A percentile compares a stretch with the other conserved stretches of the same genome.
Evolutionary conservation across 2,888 invertebrate genomes (phyloP).

Genomic region (Stegana nigrithorax): DNA sequence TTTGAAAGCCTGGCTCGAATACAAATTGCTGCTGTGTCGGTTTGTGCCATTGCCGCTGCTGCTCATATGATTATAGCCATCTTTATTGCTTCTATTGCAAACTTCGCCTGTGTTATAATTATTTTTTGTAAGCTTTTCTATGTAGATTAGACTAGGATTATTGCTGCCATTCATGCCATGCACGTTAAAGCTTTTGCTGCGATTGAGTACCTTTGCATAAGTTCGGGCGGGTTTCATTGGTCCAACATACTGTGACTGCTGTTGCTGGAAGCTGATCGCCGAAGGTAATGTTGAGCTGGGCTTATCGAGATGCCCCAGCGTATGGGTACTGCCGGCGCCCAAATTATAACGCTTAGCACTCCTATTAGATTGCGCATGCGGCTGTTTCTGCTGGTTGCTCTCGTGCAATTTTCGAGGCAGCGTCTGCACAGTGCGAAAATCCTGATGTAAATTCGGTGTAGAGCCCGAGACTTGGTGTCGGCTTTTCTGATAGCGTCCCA

Average conservation of each 20-base stretch:
- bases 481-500: slow-evolving; percentile 86
- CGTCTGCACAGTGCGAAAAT: slow-evolving; percentile 78
- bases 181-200: slow-evolving; percentile 89
- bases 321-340: slow-evolving; percentile 18
- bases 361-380: slow-evolving; percentile 12
- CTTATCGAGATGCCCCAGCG: slow-evolving; percentile 29
- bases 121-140: slow-evolving; percentile 65
- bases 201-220: slow-evolving; percentile 77
- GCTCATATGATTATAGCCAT: slow-evolving; percentile 35
- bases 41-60: slow-evolving; percentile 33
- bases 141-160: slow-evolving; percentile 68
- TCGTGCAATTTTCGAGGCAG: slow-evolving; percentile 76
- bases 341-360: slow-evolving; percentile 32
- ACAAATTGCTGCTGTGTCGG: too few species aligned
- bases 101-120: too few species aligned
- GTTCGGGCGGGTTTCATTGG: slow-evolving; percentile 83
- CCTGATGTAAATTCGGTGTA: slow-evolving; percentile 69
- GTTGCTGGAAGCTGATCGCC: slow-evolving; percentile 14
- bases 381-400: slow-evolving; percentile 28
- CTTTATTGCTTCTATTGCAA: slow-evolving; percentile 39
- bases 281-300: slow-evolving; percentile 5
- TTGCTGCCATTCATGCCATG: slow-evolving; percentile 73
- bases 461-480: slow-evolving; percentile 77
- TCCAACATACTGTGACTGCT: slow-evolving; percentile 33
- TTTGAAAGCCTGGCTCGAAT: slow-evolving; percentile 73